Evolutionary conservation across 2,113 vertebrate species (phyloP).

Genomic region (Phoxinus phoxinus): DNA sequence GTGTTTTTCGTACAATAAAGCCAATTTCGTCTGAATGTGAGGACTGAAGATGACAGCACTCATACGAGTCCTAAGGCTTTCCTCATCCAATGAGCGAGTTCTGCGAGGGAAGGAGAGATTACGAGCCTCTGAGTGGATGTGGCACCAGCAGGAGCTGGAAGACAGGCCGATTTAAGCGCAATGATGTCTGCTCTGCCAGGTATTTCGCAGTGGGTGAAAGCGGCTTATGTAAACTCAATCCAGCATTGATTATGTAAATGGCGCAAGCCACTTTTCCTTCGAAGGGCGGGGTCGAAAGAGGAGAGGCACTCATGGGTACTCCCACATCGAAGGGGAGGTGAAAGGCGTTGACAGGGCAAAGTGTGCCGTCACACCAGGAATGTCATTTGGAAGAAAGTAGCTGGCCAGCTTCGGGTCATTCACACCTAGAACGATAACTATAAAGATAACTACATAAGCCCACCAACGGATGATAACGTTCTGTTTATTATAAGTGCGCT

Average conservation of each 20-base stretch:
- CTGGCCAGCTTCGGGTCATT: neutral
- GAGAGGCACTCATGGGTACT: slow-evolving; percentile 10
- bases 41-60: slow-evolving; percentile 19
- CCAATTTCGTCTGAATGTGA: slow-evolving; percentile 14
- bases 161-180: slow-evolving; percentile 17
- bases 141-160: slow-evolving; percentile 13
- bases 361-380: slow-evolving; percentile 4
- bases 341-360: slow-evolving; percentile 24
- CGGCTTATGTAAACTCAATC: slow-evolving; percentile 40
- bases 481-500: neutral
- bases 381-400: neutral
- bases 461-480: neutral
- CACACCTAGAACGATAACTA: neutral
- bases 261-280: slow-evolving; percentile 11
- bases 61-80: slow-evolving; percentile 1
- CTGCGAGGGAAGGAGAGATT: slow-evolving; percentile 2
- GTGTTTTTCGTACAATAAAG: neutral
- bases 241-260: slow-evolving; percentile 52
- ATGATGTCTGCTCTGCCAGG: slow-evolving; percentile 33
- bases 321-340: neutral
- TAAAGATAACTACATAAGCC: neutral
- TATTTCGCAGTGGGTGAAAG: slow-evolving; percentile 21
- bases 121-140: slow-evolving; percentile 5
- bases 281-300: neutral
- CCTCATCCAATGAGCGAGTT: neutral